Conservation (phyloP, 2,888 invertebrate genomes). For the Lamproptera curius region DNA sequence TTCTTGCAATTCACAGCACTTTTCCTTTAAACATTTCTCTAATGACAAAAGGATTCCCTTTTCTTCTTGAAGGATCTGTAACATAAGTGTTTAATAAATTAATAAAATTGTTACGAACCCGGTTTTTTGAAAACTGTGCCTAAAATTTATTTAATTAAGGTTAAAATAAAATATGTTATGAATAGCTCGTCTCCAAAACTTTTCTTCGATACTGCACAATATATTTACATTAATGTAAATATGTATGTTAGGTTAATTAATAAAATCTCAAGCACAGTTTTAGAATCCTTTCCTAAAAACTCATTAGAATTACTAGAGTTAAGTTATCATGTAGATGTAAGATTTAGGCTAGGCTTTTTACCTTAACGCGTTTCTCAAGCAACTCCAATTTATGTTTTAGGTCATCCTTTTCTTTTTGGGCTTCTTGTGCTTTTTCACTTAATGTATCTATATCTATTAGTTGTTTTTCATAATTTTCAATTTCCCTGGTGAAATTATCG, state of each 20-base stretch:
- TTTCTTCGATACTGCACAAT: neutral
- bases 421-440: slow-evolving; percentile 82
- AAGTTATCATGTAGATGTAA: neutral
- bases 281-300: too few relatives aligned
- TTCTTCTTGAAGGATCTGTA: slow-evolving; percentile 86
- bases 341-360: slow-evolving; percentile 40
- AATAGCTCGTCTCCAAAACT: too few relatives aligned
- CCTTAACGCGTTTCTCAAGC: slow-evolving; percentile 85
- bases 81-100: slow-evolving; percentile 12
- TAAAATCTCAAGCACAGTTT: too few relatives aligned
- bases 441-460: slow-evolving; percentile 89
- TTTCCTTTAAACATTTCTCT: slow-evolving; percentile 85
- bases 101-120: neutral
- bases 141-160: neutral
- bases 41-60: slow-evolving; percentile 85
- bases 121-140: too few relatives aligned
- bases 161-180: neutral
- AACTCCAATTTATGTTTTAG: slow-evolving; percentile 83
- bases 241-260: too few relatives aligned
- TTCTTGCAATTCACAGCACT: slow-evolving; percentile 85
- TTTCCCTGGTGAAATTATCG: slow-evolving; percentile 81
- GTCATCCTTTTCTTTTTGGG: slow-evolving; percentile 81
- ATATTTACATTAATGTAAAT: too few relatives aligned
- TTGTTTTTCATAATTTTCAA: slow-evolving; percentile 86
- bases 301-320: neutral